Conservation (phyloP, 2,113 vertebrate genomes). For the Ia io region DNA sequence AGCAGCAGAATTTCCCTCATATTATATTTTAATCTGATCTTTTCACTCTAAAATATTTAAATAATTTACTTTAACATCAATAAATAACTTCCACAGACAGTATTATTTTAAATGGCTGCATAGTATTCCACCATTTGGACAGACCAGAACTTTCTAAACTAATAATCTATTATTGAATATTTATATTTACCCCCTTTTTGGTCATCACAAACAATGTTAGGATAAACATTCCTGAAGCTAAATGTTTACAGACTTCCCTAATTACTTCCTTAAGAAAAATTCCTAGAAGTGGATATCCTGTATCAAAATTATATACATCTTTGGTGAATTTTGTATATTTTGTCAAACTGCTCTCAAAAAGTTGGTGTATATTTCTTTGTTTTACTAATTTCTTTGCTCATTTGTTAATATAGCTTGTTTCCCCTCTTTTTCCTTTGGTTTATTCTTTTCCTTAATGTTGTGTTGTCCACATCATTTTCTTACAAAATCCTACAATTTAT, state of each 20-base stretch:
- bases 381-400: background rate
- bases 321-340: conserved; percentile 15
- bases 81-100: background rate
- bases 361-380: background rate
- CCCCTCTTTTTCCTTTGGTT: background rate
- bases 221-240: conserved; percentile 28
- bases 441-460: conserved; percentile 10
- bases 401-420: background rate
- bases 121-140: background rate
- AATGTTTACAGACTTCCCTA: conserved; percentile 23
- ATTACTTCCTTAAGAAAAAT: conserved; percentile 23
- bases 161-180: background rate
- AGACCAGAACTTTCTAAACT: conserved; percentile 12
- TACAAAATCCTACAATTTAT: background rate
- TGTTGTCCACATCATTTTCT: background rate
- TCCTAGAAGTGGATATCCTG: background rate
- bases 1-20: background rate
- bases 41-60: conserved; percentile 29
- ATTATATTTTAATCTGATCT: background rate
- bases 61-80: background rate
- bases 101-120: conserved; percentile 5
- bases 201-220: background rate
- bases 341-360: background rate
- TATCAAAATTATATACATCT: background rate
- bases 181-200: background rate